phyloP scores from a whole-genome alignment of 2,797 vertebrate genomes.

The Melanotaenia boesemani region DNA sequence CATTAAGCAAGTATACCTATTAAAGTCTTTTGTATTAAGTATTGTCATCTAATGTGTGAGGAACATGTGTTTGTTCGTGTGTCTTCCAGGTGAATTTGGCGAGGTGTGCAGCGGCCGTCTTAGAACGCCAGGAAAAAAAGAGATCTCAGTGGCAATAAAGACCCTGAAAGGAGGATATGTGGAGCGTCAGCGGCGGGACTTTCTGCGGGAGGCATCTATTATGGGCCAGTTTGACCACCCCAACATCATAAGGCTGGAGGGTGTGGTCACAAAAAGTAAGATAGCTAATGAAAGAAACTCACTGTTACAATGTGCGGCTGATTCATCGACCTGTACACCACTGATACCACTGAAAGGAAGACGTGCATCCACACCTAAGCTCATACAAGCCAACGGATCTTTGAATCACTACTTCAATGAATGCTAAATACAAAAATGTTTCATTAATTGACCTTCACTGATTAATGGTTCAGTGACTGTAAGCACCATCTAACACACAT shows the following conservation, averaged over 20 bases:
- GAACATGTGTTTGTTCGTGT: background rate
- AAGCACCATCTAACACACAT: background rate
- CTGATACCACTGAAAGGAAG: slow-evolving; percentile 5
- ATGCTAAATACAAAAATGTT: background rate
- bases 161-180: slow-evolving; percentile 93
- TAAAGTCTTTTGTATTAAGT: background rate
- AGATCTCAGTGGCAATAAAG: slow-evolving; percentile 95
- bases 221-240: slow-evolving; percentile 97
- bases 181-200: slow-evolving; percentile 92
- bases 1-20: background rate
- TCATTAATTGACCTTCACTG: background rate
- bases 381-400: background rate
- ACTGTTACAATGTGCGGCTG: background rate
- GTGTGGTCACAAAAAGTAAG: slow-evolving; percentile 98
- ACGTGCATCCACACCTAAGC: background rate
- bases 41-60: background rate
- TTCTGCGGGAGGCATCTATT: slow-evolving; percentile 94
- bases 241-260: slow-evolving; percentile 94
- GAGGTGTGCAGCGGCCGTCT: slow-evolving; percentile 95
- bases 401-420: background rate
- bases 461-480: background rate
- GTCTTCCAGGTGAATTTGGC: slow-evolving; percentile 90
- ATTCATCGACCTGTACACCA: background rate
- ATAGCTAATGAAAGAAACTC: background rate
- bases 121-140: slow-evolving; percentile 92